phyloP scores from a whole-genome alignment of 2,797 vertebrate genomes.

The Sparidentex hasta region DNA sequence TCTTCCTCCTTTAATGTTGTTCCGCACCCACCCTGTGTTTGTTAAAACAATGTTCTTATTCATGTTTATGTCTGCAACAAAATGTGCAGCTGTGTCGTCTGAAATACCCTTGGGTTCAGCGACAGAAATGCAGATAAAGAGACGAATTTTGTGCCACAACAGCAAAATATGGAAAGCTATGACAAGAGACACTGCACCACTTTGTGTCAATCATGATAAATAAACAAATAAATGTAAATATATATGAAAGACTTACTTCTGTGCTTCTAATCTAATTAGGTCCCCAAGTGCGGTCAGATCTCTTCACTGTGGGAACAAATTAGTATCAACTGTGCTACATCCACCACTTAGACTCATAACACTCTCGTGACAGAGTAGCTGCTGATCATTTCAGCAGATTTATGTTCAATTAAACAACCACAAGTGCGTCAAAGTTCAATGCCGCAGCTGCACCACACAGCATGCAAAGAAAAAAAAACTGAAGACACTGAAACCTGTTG shows the following conservation, averaged over 20 bases:
- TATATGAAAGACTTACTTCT: not conserved
- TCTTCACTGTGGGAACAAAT: conserved; percentile 15
- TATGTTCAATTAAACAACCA: conserved; percentile 7
- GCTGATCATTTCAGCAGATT: conserved; percentile 10
- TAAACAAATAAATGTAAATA: not conserved
- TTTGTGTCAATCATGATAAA: not conserved
- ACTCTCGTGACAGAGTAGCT: conserved; percentile 13
- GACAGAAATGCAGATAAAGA: conserved; percentile 24
- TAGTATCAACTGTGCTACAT: not conserved
- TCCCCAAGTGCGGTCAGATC: not conserved
- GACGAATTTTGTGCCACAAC: not conserved
- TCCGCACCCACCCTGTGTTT: conserved; percentile 21
- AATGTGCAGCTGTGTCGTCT: conserved; percentile 29
- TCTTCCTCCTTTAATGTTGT: conserved; percentile 12
- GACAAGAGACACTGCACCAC: not conserved
- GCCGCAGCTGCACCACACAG: conserved; percentile 26
- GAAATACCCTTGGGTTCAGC: conserved; percentile 11
- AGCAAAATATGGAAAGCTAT: not conserved
- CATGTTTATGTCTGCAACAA: conserved; percentile 16
- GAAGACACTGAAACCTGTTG: not conserved
- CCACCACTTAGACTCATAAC: conserved; percentile 8
- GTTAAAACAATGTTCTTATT: conserved; percentile 24
- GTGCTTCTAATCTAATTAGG: not conserved
- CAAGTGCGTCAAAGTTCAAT: not conserved
- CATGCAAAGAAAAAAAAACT: conserved; percentile 1